Percentiles rank a stretch among this genome's conserved stretches.
These are phyloP conservation scores for Hycleus cichorii DNA, from an alignment of 1,140 invertebrate genomes.

Conservation along the genomic window DNA sequence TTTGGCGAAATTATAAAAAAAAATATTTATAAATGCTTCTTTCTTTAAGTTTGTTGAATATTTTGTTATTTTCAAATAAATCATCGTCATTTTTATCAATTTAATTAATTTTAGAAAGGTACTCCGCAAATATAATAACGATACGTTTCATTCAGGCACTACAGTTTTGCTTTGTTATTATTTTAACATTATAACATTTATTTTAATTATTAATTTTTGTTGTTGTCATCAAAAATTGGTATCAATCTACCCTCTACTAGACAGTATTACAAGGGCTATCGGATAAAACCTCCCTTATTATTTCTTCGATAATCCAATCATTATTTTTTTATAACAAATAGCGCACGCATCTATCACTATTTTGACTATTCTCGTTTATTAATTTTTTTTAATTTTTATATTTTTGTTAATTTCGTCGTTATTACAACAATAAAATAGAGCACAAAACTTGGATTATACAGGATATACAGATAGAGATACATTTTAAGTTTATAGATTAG, in stretches of 20 bases:
- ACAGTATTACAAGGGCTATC: not conserved
- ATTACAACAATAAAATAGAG: not conserved
- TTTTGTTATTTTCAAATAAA: slow-evolving; percentile 1
- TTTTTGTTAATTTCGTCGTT: not conserved
- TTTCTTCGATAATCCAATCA: not conserved
- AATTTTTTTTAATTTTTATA: not conserved
- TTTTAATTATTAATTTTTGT: not conserved
- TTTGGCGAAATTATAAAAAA: too few relatives aligned
- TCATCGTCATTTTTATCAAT: not conserved
- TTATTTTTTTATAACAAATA: not conserved
- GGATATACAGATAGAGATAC: too few relatives aligned
- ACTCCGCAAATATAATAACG: slow-evolving; percentile 19
- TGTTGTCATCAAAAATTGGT: too few relatives aligned
- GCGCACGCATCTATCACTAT: not conserved
- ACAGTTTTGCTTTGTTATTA: slow-evolving; percentile 21
- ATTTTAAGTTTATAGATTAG: slow-evolving; percentile 5
- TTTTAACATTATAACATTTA: slow-evolving; percentile 6
- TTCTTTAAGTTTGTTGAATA: too few relatives aligned
- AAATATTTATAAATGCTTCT: too few relatives aligned
- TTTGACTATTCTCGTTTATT: not conserved
- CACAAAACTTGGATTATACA: slow-evolving; percentile 1
- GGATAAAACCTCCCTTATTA: not conserved
- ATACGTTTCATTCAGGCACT: slow-evolving; percentile 33
- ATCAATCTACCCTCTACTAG: too few relatives aligned
- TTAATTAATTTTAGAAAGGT: slow-evolving; percentile 18